Percentiles rank a stretch among this genome's conserved stretches.
Evolutionary conservation across 2,888 invertebrate genomes (phyloP).

Genomic region (Noctua fimbriata): DNA sequence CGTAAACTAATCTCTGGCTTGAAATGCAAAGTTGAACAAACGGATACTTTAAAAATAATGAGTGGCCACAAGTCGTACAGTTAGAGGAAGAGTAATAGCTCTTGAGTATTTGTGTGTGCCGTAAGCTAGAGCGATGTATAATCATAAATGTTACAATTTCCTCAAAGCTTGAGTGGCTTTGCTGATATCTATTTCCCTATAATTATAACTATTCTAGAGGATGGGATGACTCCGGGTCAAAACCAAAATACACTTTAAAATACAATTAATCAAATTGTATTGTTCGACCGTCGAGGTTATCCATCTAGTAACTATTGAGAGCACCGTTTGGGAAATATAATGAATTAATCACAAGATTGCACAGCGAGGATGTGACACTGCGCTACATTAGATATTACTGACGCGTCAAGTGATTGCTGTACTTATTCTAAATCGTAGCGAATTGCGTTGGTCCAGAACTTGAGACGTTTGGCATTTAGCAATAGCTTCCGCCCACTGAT

Average conservation of each 20-base stretch:
- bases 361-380: background rate
- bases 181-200: background rate
- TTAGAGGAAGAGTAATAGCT: background rate
- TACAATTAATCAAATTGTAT: constrained; percentile 9
- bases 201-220: background rate
- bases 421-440: constrained; percentile 1
- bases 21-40: background rate
- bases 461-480: background rate
- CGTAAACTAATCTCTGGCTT: background rate
- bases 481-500: background rate
- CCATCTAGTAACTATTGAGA: constrained; percentile 2
- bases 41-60: background rate
- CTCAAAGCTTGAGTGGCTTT: constrained; percentile 19
- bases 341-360: constrained; percentile 8
- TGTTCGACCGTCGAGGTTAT: background rate
- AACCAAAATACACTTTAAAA: background rate
- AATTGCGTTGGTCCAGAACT: background rate
- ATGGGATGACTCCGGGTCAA: background rate
- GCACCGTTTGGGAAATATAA: background rate
- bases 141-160: constrained; percentile 16
- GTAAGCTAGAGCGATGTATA: background rate
- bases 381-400: background rate
- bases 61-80: background rate
- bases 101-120: background rate
- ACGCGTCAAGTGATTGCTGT: background rate